Evolutionary conservation across 1,140 invertebrate species (phyloP).

Genomic region (Diachasmimorpha longicaudata): DNA sequence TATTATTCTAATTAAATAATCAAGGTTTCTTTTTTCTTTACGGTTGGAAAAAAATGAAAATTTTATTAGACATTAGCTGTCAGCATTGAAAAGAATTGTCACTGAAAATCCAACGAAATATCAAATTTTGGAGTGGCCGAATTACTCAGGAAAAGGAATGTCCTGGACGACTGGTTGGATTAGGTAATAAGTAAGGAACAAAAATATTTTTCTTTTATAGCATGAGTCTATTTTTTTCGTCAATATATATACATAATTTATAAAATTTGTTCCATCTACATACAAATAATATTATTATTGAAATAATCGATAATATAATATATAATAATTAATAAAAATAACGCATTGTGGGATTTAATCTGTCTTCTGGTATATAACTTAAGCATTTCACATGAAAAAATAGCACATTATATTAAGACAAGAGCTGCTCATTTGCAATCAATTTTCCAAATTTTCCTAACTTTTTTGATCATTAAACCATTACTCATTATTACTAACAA

Average conservation of each 20-base stretch:
- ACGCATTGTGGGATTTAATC: conserved; percentile 31
- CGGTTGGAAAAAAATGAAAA: no score
- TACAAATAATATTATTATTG: conserved; percentile 45
- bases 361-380: conserved; percentile 25
- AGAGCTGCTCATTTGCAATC: neutral
- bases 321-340: conserved; percentile 37
- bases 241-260: conserved; percentile 53
- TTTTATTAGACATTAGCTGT: no score
- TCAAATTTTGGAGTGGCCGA: no score
- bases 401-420: conserved; percentile 38
- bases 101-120: no score
- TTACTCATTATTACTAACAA: neutral
- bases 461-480: neutral
- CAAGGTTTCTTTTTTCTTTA: no score
- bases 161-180: no score
- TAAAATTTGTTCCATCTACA: conserved; percentile 34
- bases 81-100: no score
- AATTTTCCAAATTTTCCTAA: neutral
- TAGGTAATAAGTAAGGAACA: neutral
- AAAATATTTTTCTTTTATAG: conserved; percentile 10
- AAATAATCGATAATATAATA: conserved; percentile 33
- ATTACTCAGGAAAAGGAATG: no score
- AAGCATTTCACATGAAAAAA: conserved; percentile 35
- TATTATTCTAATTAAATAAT: no score
- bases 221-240: conserved; percentile 43